phyloP scores from a whole-genome alignment of 2,888 invertebrate species.

The Lochmaea crataegi region DNA sequence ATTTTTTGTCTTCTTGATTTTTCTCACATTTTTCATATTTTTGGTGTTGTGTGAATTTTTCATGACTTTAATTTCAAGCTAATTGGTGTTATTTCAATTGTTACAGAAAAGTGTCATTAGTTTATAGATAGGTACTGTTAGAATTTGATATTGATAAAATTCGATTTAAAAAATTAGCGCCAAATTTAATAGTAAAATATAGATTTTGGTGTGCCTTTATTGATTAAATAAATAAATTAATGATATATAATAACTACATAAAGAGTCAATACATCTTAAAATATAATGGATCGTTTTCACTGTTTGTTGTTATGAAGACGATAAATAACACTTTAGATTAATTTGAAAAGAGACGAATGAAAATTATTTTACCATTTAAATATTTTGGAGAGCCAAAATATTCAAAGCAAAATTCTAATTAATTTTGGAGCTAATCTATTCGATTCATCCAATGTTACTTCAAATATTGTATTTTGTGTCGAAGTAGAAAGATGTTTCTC shows the following conservation, averaged over 20 bases:
- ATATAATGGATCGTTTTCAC: background rate
- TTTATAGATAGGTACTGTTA: background rate
- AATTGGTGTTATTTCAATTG: background rate
- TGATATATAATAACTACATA: background rate
- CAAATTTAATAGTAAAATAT: background rate
- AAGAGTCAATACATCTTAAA: background rate
- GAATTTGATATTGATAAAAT: background rate
- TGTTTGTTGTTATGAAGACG: no score
- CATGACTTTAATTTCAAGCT: constrained; percentile 18
- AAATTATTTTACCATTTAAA: no score
- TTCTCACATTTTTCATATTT: constrained; percentile 28
- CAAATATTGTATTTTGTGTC: background rate
- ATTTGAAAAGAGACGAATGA: no score
- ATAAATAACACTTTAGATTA: no score
- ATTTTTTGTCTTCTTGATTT: constrained; percentile 29
- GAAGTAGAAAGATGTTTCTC: background rate
- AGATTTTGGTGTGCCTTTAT: background rate
- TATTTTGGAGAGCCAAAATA: no score
- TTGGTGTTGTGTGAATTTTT: constrained; percentile 26
- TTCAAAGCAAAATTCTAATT: no score
- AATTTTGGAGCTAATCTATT: no score
- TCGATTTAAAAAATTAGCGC: background rate
- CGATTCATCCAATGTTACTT: background rate
- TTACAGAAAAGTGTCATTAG: background rate
- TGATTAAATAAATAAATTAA: background rate